phyloP scores from a whole-genome alignment of 2,888 invertebrate species.

The Macaria notata region DNA sequence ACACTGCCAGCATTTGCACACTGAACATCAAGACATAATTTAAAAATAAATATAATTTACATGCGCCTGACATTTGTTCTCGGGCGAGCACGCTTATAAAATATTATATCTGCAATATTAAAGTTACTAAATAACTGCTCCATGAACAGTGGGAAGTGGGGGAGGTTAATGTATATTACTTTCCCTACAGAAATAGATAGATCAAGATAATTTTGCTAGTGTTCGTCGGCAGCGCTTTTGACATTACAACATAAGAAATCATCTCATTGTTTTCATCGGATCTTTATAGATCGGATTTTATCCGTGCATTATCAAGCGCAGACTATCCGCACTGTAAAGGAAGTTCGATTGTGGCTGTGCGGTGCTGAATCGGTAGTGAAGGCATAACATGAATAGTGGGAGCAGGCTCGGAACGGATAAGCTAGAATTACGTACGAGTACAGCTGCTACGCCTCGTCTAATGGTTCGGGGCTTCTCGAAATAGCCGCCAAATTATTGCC shows the following conservation, averaged over 20 bases:
- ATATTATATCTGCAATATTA: conserved; percentile 8
- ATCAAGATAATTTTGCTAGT: too few species aligned
- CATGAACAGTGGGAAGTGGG: conserved; percentile 17
- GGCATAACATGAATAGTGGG: conserved; percentile 7
- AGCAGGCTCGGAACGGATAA: conserved; percentile 3
- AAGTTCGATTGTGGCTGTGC: conserved; percentile 30
- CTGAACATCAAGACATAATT: conserved; percentile 1
- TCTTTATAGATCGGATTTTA: too few species aligned
- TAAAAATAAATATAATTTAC: conserved; percentile 5
- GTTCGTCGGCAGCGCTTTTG: too few species aligned
- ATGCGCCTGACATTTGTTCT: background rate
- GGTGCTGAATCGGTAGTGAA: conserved; percentile 1
- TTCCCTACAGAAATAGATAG: too few species aligned
- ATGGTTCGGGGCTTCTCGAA: background rate
- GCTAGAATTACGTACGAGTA: conserved; percentile 3
- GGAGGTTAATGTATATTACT: too few species aligned
- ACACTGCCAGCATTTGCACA: conserved; percentile 8
- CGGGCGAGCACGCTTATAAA: conserved; percentile 1
- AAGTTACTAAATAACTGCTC: conserved; percentile 14
- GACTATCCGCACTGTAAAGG: conserved; percentile 21
- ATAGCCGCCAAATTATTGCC: too few species aligned
- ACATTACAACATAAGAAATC: too few species aligned
- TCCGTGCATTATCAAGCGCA: too few species aligned
- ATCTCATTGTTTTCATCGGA: too few species aligned
- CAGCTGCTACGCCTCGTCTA: background rate